A percentile compares a stretch with the other conserved stretches of the same genome.
These are phyloP conservation scores for Cavia porcellus DNA, from an alignment of 2,113 vertebrate genomes.

Conservation along the genomic window DNA sequence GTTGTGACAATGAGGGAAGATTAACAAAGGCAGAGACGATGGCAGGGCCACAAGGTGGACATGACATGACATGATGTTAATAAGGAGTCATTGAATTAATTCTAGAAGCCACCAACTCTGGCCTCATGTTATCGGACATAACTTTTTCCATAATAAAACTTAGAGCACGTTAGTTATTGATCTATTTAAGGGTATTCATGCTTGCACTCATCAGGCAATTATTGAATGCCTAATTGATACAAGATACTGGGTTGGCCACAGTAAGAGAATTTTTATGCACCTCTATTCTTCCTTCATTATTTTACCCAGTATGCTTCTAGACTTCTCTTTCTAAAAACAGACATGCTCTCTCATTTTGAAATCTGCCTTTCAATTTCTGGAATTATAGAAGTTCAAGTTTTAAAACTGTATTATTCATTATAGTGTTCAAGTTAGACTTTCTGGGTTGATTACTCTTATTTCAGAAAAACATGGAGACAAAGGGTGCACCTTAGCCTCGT, in stretches of 20 bases:
- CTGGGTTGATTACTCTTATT: neutral
- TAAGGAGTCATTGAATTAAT: neutral
- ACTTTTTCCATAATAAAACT: conserved; percentile 2
- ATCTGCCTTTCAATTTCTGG: neutral
- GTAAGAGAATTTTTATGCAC: neutral
- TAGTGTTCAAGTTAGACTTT: neutral
- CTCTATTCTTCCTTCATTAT: neutral
- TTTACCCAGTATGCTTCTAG: neutral
- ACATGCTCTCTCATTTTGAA: neutral
- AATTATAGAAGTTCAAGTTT: neutral
- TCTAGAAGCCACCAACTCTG: neutral
- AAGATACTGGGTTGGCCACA: neutral
- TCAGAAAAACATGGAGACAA: neutral
- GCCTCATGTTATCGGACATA: neutral
- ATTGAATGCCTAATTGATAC: neutral
- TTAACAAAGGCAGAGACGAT: neutral
- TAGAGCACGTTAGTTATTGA: neutral
- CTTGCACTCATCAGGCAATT: neutral
- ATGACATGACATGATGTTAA: neutral
- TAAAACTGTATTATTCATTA: neutral
- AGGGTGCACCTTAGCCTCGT: neutral
- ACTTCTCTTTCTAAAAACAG: neutral
- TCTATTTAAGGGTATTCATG: neutral
- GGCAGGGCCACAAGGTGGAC: neutral
- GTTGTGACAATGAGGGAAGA: neutral